These are phyloP conservation scores for Zapus hudsonius DNA, from an alignment of 2,113 vertebrate species.

Conservation along the genomic window DNA sequence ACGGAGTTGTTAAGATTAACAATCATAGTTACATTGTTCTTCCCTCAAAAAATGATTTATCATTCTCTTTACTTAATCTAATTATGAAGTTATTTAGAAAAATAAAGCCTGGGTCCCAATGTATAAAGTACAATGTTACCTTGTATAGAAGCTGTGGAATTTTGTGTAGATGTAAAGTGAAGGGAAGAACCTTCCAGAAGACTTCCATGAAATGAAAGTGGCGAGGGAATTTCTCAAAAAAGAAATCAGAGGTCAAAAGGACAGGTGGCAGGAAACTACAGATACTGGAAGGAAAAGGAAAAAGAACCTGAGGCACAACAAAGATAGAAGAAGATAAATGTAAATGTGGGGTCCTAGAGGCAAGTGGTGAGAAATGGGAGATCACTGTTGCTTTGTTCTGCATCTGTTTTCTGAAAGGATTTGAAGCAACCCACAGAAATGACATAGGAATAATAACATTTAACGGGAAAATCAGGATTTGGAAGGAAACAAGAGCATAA, in stretches of 20 bases:
- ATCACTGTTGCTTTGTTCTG: not conserved
- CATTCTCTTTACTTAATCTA: not conserved
- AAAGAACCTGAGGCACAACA: not conserved
- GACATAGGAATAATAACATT: not conserved
- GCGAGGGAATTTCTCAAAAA: constrained; percentile 11
- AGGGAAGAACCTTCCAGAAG: not conserved
- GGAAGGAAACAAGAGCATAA: not conserved
- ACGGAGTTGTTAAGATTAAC: too few species aligned
- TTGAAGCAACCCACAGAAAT: not conserved
- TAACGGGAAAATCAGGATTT: not conserved
- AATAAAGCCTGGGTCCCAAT: not conserved
- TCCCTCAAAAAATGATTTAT: not conserved
- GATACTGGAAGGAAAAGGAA: not conserved
- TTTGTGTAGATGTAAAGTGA: not conserved
- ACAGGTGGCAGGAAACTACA: constrained; percentile 7
- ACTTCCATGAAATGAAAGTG: not conserved
- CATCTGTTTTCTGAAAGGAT: constrained; percentile 37
- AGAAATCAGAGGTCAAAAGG: not conserved
- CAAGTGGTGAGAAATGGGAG: not conserved
- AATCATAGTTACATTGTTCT: too few species aligned
- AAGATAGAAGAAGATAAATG: not conserved
- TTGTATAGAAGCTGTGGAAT: not conserved
- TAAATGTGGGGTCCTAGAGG: not conserved
- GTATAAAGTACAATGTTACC: not conserved
- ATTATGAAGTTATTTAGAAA: not conserved